Evolutionary conservation across 2,113 vertebrate species (phyloP).

Genomic region (Fregetta grallaria): DNA sequence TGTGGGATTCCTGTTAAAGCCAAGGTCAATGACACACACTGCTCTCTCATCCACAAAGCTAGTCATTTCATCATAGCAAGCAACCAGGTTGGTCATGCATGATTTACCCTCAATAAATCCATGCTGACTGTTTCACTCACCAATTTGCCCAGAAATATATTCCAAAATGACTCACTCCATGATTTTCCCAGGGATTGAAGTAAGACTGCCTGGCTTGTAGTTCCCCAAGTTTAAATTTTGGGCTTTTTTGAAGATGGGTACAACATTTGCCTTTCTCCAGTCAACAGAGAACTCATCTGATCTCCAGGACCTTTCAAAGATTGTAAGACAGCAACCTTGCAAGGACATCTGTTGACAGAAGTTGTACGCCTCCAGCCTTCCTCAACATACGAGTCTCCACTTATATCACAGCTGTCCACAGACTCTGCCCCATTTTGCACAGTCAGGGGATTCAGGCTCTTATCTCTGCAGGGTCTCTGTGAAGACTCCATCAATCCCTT

Average conservation of each 20-base stretch:
- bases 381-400: background rate
- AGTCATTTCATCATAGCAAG: background rate
- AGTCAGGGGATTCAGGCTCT: background rate
- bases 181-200: background rate
- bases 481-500: background rate
- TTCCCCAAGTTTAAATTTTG: background rate
- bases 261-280: background rate
- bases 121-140: background rate
- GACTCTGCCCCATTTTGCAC: background rate
- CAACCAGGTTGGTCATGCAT: background rate
- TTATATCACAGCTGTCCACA: background rate
- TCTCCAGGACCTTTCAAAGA: background rate
- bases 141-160: background rate
- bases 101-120: background rate
- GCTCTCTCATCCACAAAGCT: background rate
- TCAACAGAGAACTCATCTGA: background rate
- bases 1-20: background rate
- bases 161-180: background rate
- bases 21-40: background rate
- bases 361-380: background rate
- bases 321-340: background rate
- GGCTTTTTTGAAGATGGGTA: background rate
- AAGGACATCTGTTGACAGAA: background rate
- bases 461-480: background rate
- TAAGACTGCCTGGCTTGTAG: background rate